A percentile compares a stretch with the other conserved stretches of the same genome.
Conservation (phyloP, 2,797 vertebrate species). For the Sebastes jordani region DNA sequence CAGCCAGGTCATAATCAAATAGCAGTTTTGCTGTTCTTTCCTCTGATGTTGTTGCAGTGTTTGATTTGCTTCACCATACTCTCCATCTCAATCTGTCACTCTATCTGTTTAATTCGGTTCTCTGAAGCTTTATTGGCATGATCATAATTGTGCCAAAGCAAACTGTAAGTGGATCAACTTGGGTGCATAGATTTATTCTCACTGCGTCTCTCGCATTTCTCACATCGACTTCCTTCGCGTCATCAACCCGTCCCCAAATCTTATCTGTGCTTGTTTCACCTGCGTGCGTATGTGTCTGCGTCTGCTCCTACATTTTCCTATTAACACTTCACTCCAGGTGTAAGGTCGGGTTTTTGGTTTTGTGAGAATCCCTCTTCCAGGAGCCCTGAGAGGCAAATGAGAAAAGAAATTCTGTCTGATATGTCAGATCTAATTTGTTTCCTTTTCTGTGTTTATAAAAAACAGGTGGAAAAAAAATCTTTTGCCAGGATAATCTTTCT, state of each 20-base stretch:
- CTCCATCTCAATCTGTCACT: slow-evolving; percentile 1
- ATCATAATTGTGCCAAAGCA: neutral
- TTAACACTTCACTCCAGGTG: slow-evolving; percentile 16
- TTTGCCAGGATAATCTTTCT: too few species aligned
- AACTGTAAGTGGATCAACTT: neutral
- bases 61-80: slow-evolving; percentile 2
- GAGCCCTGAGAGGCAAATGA: too few species aligned
- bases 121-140: neutral
- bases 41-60: slow-evolving; percentile 8
- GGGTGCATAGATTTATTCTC: neutral
- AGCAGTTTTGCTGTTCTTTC: neutral
- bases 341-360: neutral
- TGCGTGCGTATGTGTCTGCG: slow-evolving; percentile 1
- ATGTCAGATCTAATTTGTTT: too few species aligned
- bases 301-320: neutral
- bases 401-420: too few species aligned
- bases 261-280: neutral
- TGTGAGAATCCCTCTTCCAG: neutral
- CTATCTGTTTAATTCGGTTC: neutral
- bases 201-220: slow-evolving; percentile 1
- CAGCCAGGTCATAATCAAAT: neutral
- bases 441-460: too few species aligned
- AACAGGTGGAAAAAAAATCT: too few species aligned
- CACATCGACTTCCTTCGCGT: neutral
- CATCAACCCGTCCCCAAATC: neutral